Percentiles rank a stretch among this genome's conserved stretches.
Evolutionary conservation across 2,888 invertebrate genomes (phyloP).

Genomic region (Deilephila porcellus): DNA sequence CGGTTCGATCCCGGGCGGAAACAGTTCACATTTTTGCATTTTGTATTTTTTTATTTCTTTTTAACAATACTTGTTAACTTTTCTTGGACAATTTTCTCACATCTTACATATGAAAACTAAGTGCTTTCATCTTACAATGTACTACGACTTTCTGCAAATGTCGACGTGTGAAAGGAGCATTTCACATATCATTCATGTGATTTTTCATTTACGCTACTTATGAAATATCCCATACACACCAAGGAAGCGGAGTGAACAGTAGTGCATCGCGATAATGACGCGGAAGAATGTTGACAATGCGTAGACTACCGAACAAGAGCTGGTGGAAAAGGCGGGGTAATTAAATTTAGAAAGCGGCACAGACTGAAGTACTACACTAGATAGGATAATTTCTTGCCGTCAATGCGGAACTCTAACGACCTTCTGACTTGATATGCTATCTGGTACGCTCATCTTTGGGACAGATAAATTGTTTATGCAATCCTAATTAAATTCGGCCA

Average conservation of each 20-base stretch:
- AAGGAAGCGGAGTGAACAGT: constrained; percentile 37
- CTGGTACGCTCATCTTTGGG: not conserved
- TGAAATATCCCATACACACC: not conserved
- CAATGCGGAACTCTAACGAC: constrained; percentile 2
- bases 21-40: constrained; percentile 56
- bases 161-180: no score
- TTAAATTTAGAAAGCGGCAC: constrained; percentile 76
- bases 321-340: constrained; percentile 68
- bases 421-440: constrained; percentile 14
- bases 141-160: no score
- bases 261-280: constrained; percentile 66
- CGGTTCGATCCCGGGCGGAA: constrained; percentile 90
- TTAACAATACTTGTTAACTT: not conserved
- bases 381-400: constrained; percentile 66
- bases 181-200: no score
- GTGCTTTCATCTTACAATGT: no score
- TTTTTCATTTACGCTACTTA: no score
- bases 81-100: no score
- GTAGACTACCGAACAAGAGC: constrained; percentile 50
- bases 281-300: constrained; percentile 74
- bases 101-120: no score
- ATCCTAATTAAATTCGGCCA: no score
- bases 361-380: constrained; percentile 62
- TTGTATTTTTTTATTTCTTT: constrained; percentile 26
- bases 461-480: no score